Evolutionary conservation across 2,797 vertebrate species (phyloP).

Genomic region (Poeciliopsis turneri): DNA sequence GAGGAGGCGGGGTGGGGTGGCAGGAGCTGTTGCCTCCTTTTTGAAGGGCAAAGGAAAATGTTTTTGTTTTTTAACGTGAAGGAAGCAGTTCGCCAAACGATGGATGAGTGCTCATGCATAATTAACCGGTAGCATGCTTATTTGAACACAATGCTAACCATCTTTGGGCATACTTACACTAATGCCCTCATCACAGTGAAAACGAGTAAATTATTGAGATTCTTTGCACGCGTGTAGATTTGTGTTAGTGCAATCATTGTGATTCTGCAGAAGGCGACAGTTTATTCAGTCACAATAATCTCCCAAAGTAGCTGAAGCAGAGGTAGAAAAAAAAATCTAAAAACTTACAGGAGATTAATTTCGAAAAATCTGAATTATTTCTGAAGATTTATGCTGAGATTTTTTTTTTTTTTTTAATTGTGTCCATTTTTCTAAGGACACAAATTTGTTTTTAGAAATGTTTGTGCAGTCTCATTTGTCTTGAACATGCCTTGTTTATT

Average conservation of each 20-base stretch:
- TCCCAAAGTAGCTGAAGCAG: conserved; percentile 10
- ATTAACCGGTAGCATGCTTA: conserved; percentile 30
- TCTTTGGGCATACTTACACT: conserved; percentile 28
- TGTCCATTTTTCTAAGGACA: neutral
- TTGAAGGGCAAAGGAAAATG: conserved; percentile 27
- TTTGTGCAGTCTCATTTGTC: neutral
- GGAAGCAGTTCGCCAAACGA: conserved; percentile 21
- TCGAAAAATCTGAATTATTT: neutral
- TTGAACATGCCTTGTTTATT: neutral
- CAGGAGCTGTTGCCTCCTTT: conserved; percentile 44
- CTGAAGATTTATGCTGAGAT: neutral
- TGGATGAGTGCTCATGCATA: conserved; percentile 15
- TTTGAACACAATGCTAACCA: conserved; percentile 34
- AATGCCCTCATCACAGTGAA: conserved; percentile 10
- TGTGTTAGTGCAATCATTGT: conserved; percentile 22
- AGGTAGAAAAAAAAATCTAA: neutral
- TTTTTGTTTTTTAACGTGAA: conserved; percentile 32
- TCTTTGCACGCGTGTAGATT: conserved; percentile 31
- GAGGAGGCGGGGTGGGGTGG: conserved; percentile 1
- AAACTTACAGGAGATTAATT: neutral
- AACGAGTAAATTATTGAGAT: conserved; percentile 32
- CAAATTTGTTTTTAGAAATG: neutral
- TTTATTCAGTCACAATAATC: conserved; percentile 16
- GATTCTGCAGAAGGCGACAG: conserved; percentile 18
- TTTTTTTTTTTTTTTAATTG: neutral